Percentiles rank a stretch among this genome's conserved stretches.
phyloP scores from a whole-genome alignment of 1,140 invertebrate genomes.

The Zaprionus nigranus region DNA sequence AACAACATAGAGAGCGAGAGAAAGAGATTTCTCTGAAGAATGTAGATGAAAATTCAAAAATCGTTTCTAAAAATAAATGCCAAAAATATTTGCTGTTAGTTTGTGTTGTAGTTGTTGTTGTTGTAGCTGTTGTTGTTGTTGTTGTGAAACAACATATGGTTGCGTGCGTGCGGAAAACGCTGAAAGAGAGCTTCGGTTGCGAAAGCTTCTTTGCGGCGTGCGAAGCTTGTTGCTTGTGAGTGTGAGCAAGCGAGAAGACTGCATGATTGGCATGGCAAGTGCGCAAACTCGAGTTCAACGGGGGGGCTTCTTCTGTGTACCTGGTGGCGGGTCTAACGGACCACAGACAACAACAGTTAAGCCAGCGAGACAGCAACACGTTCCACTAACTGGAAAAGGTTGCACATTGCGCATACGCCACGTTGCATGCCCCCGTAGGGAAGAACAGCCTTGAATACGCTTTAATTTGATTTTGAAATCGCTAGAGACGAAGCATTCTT shows the following conservation, averaged over 20 bases:
- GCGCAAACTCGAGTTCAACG: constrained; percentile 61
- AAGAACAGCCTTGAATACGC: constrained; percentile 40
- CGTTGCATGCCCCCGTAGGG: constrained; percentile 1
- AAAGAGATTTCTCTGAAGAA: constrained; percentile 54
- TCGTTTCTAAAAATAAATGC: constrained; percentile 75
- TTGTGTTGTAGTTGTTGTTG: constrained; percentile 41
- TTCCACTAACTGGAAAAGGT: constrained; percentile 10
- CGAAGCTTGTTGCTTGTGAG: constrained; percentile 39
- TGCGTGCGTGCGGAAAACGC: constrained; percentile 65
- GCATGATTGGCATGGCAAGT: constrained; percentile 44
- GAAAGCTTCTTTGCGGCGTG: constrained; percentile 39
- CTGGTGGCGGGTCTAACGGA: constrained; percentile 15
- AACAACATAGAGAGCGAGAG: constrained; percentile 15
- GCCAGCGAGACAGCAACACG: not conserved
- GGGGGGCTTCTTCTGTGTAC: constrained; percentile 21
- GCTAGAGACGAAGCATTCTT: not conserved
- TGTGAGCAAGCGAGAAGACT: constrained; percentile 56
- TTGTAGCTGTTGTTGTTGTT: constrained; percentile 37
- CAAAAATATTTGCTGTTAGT: constrained; percentile 60
- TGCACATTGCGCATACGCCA: constrained; percentile 41
- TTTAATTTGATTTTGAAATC: constrained; percentile 47
- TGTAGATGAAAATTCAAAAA: constrained; percentile 80
- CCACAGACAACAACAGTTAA: constrained; percentile 3
- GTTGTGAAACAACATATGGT: constrained; percentile 70
- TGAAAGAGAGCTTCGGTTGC: constrained; percentile 20